Percentiles rank a stretch among this genome's conserved stretches.
Evolutionary conservation across 2,888 invertebrate species (phyloP).

Genomic region (Polyommatus iphigenia): DNA sequence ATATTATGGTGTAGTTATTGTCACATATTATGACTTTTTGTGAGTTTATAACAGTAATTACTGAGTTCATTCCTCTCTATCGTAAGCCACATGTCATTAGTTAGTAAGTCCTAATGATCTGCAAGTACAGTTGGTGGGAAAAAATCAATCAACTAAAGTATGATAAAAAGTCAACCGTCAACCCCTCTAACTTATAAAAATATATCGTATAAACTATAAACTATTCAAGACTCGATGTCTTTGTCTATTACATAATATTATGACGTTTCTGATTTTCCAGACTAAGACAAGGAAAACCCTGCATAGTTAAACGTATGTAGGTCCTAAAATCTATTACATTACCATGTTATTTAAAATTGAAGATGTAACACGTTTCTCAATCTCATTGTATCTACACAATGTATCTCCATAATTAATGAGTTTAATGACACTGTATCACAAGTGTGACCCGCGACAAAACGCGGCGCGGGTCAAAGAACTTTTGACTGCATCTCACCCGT

Average conservation of each 20-base stretch:
- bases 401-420: slow-evolving; percentile 10
- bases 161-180: too few relatives aligned
- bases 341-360: not conserved
- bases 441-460: slow-evolving; percentile 39
- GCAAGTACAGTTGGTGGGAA: not conserved
- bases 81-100: not conserved
- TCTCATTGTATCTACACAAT: slow-evolving; percentile 11
- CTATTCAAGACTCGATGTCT: too few relatives aligned
- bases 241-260: too few relatives aligned
- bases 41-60: not conserved
- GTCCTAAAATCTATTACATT: not conserved
- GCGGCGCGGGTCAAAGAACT: slow-evolving; percentile 38
- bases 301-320: too few relatives aligned
- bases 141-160: not conserved
- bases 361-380: slow-evolving; percentile 14
- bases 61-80: not conserved
- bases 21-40: not conserved
- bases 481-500: slow-evolving; percentile 40
- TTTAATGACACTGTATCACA: slow-evolving; percentile 14
- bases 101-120: not conserved
- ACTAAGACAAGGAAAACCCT: too few relatives aligned
- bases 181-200: too few relatives aligned
- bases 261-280: too few relatives aligned
- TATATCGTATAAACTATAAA: too few relatives aligned
- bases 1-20: not conserved